phyloP scores from a whole-genome alignment of 2,888 invertebrate species.

The Ornithoptera alexandrae region DNA sequence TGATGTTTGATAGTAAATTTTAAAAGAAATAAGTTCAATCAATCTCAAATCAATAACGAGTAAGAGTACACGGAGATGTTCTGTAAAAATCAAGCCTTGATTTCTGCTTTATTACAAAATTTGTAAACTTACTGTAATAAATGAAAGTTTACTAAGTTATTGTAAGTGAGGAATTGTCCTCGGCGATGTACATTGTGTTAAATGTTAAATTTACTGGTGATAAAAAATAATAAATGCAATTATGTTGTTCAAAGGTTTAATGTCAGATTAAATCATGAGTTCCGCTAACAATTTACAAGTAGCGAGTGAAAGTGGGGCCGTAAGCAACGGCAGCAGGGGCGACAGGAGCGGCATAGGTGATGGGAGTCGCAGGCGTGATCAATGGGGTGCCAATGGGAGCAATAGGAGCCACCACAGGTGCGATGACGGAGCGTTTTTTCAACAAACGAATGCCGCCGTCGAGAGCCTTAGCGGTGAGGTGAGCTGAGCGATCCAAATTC shows the following conservation, averaged over 20 bases:
- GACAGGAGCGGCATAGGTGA: conserved; percentile 34
- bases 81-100: no score
- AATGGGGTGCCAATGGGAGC: conserved; percentile 33
- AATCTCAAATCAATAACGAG: no score
- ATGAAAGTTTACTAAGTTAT: no score
- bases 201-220: neutral
- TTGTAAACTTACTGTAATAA: no score
- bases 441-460: conserved; percentile 53
- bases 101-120: no score
- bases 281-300: conserved; percentile 25
- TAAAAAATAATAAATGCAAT: conserved; percentile 1
- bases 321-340: conserved; percentile 46
- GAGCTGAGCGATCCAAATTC: conserved; percentile 69
- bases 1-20: no score
- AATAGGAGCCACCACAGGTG: conserved; percentile 32
- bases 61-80: no score
- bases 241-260: conserved; percentile 14
- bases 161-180: no score
- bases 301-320: conserved; percentile 49
- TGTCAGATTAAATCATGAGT: neutral
- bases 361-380: conserved; percentile 32
- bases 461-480: conserved; percentile 62
- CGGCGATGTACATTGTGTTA: neutral
- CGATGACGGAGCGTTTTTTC: conserved; percentile 48
- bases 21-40: no score